A percentile compares a stretch with the other conserved stretches of the same genome.
Conservation (phyloP, 2,888 invertebrate genomes). For the Axea sp. region DNA sequence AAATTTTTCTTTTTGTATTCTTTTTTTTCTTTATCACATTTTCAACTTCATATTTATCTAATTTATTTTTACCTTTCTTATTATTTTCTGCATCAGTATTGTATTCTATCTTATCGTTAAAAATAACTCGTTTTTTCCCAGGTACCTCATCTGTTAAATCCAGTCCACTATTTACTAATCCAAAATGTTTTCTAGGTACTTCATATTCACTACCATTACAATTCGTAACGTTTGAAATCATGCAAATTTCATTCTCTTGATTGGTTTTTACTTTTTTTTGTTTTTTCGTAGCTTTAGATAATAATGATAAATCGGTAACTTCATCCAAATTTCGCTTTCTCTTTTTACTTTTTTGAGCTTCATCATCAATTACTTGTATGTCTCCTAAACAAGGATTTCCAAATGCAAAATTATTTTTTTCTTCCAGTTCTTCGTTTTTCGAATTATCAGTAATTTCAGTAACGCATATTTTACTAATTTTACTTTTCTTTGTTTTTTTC, state of each 20-base stretch:
- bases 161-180: constrained; percentile 72
- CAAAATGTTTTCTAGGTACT: constrained; percentile 68
- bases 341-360: constrained; percentile 34
- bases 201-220: constrained; percentile 68
- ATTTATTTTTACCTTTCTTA: constrained; percentile 66
- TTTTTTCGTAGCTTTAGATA: constrained; percentile 28
- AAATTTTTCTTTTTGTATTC: constrained; percentile 14
- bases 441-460: constrained; percentile 37
- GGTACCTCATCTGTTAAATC: constrained; percentile 73
- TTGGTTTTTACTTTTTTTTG: constrained; percentile 62
- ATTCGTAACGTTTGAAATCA: too few species aligned
- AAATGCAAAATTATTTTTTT: constrained; percentile 48
- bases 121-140: constrained; percentile 74
- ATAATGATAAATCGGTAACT: constrained; percentile 38
- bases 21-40: constrained; percentile 64
- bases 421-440: constrained; percentile 49
- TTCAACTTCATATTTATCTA: constrained; percentile 76
- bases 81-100: constrained; percentile 68
- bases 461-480: constrained; percentile 17
- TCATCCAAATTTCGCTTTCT: constrained; percentile 40
- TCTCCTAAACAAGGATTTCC: constrained; percentile 48
- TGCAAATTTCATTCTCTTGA: too few species aligned
- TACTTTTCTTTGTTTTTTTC: constrained; percentile 33
- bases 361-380: constrained; percentile 16
- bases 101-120: constrained; percentile 75